Evolutionary conservation across 2,113 vertebrate genomes (phyloP).

Genomic region (Hemichromis elongatus): DNA sequence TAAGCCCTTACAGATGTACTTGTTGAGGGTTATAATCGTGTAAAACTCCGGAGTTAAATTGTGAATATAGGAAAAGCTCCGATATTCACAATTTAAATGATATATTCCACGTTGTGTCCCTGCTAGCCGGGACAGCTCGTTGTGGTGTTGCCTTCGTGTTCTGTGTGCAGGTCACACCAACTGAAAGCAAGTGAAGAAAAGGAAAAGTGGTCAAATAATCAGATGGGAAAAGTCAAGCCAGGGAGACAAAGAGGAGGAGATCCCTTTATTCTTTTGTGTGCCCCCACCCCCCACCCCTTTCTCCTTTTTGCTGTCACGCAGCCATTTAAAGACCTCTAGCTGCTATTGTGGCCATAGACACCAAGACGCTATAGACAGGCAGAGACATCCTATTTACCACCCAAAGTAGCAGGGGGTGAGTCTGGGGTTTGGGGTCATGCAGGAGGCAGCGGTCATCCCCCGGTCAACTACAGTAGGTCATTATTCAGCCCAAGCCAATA

Average conservation of each 20-base stretch:
- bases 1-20: background rate
- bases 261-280: conserved; percentile 69
- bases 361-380: conserved; percentile 71
- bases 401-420: conserved; percentile 82
- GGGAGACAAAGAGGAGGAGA: conserved; percentile 60
- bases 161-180: conserved; percentile 51
- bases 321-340: conserved; percentile 69
- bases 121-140: background rate
- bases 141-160: conserved; percentile 10
- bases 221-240: conserved; percentile 73
- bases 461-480: conserved; percentile 94
- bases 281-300: conserved; percentile 37
- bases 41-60: too few species aligned
- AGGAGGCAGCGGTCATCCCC: conserved; percentile 92
- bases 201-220: conserved; percentile 70
- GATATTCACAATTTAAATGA: background rate
- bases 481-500: conserved; percentile 92
- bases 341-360: conserved; percentile 75
- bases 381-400: conserved; percentile 79
- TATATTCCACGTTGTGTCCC: background rate
- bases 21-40: background rate
- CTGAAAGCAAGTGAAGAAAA: conserved; percentile 63
- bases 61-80: too few species aligned
- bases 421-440: conserved; percentile 85
- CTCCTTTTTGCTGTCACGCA: conserved; percentile 62